Evolutionary conservation across 2,797 vertebrate species (phyloP).

Genomic region (Platalea minor): DNA sequence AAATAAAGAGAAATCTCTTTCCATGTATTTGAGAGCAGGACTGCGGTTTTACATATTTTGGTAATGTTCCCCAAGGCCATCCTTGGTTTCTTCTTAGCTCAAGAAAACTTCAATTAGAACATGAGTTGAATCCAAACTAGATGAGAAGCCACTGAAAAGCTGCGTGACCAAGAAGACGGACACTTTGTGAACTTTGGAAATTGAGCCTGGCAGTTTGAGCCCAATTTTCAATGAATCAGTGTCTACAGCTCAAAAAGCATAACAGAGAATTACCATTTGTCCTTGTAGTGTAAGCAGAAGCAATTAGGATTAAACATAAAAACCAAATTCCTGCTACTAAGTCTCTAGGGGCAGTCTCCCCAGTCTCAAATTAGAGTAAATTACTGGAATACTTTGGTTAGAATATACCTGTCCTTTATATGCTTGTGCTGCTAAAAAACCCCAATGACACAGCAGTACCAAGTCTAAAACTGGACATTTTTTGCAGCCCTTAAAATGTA

Average conservation of each 20-base stretch:
- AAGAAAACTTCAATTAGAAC: slow-evolving; percentile 37
- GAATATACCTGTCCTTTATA: slow-evolving; percentile 2
- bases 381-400: background rate
- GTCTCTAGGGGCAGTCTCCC: background rate
- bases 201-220: slow-evolving; percentile 20
- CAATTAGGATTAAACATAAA: slow-evolving; percentile 39
- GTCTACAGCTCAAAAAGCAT: slow-evolving; percentile 46
- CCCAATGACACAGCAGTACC: background rate
- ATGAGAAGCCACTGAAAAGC: slow-evolving; percentile 46
- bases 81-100: slow-evolving; percentile 34
- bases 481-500: background rate
- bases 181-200: slow-evolving; percentile 32
- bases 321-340: background rate
- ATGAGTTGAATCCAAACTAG: background rate
- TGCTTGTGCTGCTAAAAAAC: background rate
- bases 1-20: slow-evolving; percentile 34
- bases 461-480: background rate
- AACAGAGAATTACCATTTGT: slow-evolving; percentile 49
- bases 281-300: slow-evolving; percentile 16
- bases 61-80: slow-evolving; percentile 57
- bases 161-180: background rate
- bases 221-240: slow-evolving; percentile 38
- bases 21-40: slow-evolving; percentile 37
- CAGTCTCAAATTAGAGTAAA: background rate
- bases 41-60: slow-evolving; percentile 31